These are phyloP conservation scores for Trochalopteron elliotii DNA, from an alignment of 2,113 vertebrate genomes.

Conservation along the genomic window DNA sequence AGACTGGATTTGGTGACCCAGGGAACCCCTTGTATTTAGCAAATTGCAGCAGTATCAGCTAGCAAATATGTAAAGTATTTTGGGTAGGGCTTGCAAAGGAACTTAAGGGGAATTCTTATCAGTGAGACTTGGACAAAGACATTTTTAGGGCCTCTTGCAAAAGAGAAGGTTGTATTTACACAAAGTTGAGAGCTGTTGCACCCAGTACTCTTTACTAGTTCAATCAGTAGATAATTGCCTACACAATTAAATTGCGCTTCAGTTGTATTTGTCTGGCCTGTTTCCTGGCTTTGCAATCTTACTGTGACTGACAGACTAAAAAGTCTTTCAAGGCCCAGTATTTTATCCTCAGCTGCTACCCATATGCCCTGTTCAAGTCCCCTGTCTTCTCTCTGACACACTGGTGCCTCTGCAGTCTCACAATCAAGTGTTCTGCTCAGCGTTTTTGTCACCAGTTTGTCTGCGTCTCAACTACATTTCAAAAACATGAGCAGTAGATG, in stretches of 20 bases:
- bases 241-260: neutral
- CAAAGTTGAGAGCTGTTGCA: neutral
- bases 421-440: neutral
- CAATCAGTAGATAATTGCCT: neutral
- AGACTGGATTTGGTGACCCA: neutral
- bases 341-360: neutral
- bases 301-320: neutral
- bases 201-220: neutral
- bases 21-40: neutral
- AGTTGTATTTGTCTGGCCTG: neutral
- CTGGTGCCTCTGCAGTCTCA: neutral
- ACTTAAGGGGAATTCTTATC: constrained; percentile 23
- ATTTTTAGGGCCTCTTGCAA: neutral
- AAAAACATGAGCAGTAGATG: neutral
- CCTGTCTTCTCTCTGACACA: neutral
- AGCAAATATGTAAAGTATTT: constrained; percentile 12
- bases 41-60: neutral
- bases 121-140: neutral
- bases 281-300: neutral
- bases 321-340: neutral
- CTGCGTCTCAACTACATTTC: neutral
- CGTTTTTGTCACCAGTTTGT: neutral
- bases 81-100: neutral
- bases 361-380: neutral
- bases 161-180: neutral